phyloP scores from a whole-genome alignment of 2,888 invertebrate species.

The Lasioglossum figueresi region DNA sequence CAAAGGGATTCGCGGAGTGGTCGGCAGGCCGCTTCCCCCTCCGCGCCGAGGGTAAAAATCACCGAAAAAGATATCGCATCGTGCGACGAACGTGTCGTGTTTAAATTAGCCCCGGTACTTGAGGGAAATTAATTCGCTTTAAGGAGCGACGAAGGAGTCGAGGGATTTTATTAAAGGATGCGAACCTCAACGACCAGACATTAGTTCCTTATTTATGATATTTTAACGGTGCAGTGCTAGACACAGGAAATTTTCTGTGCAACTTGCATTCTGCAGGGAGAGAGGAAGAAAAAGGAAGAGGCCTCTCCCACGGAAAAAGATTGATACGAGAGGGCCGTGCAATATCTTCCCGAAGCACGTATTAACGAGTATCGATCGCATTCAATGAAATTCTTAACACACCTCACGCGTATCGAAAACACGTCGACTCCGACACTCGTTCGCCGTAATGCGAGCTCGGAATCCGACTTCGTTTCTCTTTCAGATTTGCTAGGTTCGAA shows the following conservation, averaged over 20 bases:
- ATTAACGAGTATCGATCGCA: slow-evolving; percentile 24
- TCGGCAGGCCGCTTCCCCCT: no score
- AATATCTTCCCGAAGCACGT: slow-evolving; percentile 20
- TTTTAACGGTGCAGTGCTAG: slow-evolving; percentile 14
- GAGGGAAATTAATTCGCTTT: slow-evolving; percentile 28
- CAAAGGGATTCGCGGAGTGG: neutral
- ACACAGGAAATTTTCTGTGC: slow-evolving; percentile 13
- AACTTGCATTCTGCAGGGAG: slow-evolving; percentile 8
- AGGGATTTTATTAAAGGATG: slow-evolving; percentile 17
- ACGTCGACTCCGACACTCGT: neutral
- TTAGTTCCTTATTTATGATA: slow-evolving; percentile 31
- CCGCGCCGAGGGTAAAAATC: neutral
- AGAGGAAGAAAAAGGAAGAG: neutral
- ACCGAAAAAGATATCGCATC: neutral
- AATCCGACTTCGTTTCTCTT: neutral
- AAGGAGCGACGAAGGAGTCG: slow-evolving; percentile 3
- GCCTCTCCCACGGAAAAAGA: slow-evolving; percentile 3
- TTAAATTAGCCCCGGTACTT: slow-evolving; percentile 23
- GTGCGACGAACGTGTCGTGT: slow-evolving; percentile 16
- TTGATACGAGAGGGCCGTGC: slow-evolving; percentile 8
- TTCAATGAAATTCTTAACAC: slow-evolving; percentile 30
- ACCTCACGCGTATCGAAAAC: slow-evolving; percentile 19
- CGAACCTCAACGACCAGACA: slow-evolving; percentile 20
- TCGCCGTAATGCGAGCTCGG: neutral
- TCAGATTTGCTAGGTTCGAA: neutral